Evolutionary conservation across 2,113 vertebrate species (phyloP).

Genomic region (Halichoerus grypus): DNA sequence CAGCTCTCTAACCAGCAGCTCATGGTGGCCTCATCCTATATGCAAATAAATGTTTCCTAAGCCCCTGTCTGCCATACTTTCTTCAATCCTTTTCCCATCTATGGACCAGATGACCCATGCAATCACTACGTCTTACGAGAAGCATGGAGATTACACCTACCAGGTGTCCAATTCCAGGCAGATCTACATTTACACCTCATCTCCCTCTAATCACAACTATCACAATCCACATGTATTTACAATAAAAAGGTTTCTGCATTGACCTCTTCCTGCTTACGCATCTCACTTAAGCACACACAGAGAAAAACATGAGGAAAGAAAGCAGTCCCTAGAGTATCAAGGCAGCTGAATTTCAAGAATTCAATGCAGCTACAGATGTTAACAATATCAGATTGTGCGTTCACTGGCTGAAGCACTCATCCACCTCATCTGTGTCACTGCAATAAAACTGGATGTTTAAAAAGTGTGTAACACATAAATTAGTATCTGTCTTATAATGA

Average conservation of each 20-base stretch:
- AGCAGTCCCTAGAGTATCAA: neutral
- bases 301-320: neutral
- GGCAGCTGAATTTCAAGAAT: neutral
- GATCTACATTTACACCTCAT: neutral
- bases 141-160: neutral
- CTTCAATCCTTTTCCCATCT: neutral
- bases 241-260: neutral
- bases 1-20: neutral
- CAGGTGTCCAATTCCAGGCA: neutral
- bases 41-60: neutral
- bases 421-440: neutral
- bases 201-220: neutral
- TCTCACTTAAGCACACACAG: neutral
- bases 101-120: neutral
- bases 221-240: neutral
- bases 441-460: neutral
- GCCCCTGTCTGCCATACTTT: neutral
- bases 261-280: neutral
- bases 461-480: neutral
- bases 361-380: neutral
- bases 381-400: neutral
- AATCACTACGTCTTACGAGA: neutral
- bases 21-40: neutral
- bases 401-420: neutral
- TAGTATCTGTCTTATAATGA: neutral